phyloP scores from a whole-genome alignment of 2,888 invertebrate species.

The Drosophila multiciliata region DNA sequence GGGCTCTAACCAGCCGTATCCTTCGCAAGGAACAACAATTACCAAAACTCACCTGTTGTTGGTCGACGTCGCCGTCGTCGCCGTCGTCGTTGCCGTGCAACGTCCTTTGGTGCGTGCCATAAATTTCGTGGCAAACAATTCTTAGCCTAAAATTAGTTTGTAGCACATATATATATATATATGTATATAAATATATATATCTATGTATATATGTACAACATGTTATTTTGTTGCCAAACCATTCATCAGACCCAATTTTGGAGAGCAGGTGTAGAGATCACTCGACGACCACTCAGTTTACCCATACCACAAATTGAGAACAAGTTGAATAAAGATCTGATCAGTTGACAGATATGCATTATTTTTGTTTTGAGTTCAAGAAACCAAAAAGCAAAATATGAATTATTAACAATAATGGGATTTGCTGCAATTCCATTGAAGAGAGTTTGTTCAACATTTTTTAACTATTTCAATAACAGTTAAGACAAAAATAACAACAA shows the following conservation, averaged over 20 bases:
- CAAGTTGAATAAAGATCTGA: neutral
- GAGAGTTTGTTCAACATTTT: neutral
- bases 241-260: slow-evolving; percentile 33
- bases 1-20: slow-evolving; percentile 68
- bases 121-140: slow-evolving; percentile 8
- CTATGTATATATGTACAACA: slow-evolving; percentile 17
- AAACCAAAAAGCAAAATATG: neutral
- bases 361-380: neutral
- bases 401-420: neutral
- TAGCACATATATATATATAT: neutral
- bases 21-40: slow-evolving; percentile 26
- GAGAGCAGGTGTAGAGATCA: slow-evolving; percentile 58
- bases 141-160: slow-evolving; percentile 19
- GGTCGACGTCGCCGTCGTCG: neutral
- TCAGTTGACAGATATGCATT: neutral
- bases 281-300: slow-evolving; percentile 29
- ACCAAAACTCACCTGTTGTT: slow-evolving; percentile 65
- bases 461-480: neutral
- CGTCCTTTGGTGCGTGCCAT: slow-evolving; percentile 19
- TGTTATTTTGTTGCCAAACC: slow-evolving; percentile 59
- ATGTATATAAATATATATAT: no score
- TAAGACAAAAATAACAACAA: neutral
- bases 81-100: neutral
- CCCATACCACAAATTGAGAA: neutral
- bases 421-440: neutral